Evolutionary conservation across 2,888 invertebrate genomes (phyloP), one percentile per base, ranked within the genome.

Genomic region (Epinotia ramella): DNA sequence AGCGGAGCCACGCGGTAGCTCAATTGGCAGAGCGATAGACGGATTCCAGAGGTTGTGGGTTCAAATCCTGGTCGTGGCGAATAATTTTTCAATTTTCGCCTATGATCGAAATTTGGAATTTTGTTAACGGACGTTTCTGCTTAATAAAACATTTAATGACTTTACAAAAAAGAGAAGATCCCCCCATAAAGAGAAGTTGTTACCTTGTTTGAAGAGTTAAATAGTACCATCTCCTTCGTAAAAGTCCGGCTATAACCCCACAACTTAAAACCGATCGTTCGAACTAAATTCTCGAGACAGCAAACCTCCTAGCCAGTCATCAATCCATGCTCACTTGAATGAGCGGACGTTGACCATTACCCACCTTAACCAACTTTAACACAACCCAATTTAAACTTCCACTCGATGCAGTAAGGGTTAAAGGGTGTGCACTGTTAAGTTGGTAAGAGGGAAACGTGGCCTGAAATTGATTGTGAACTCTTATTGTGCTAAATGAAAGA

Each of bases 301-400:
- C 84, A 83, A 88, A 87, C 88, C 89, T 88, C 89, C 82, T 87
- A 80, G 86, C 92, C 89, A 86, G 87, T 88, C 89, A 93, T 93
- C 93, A 92, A 93, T 93, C 93, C 91, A 90, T 90, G 92, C 92
- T 91, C 86, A 88, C 90, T 88, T 87, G 91, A 92, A 93, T 89
- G 91, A 91, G 93, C 91, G 93, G 91, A 91, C 93, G 91, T 88
- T 84, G 88, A 89, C 88, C 84, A 80, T 53, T 84, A 80, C 81
- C 80, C 81, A 89, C 80, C 78, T 78, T 79, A 78, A 79, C 78
- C 79, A 76, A 77, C 73, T 57, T 73, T 11, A 3, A 80, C 79
- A 77, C 78, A 76, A 77, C 73, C 63, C 72, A 33, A 56, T 72
- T 76, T 74, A 49, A 46, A 83, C 86, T 84, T 83, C 89, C 85